Conservation (phyloP, 37 sponge, comb jelly and placozoan species). For the Cliona cf. orientalis region DNA sequence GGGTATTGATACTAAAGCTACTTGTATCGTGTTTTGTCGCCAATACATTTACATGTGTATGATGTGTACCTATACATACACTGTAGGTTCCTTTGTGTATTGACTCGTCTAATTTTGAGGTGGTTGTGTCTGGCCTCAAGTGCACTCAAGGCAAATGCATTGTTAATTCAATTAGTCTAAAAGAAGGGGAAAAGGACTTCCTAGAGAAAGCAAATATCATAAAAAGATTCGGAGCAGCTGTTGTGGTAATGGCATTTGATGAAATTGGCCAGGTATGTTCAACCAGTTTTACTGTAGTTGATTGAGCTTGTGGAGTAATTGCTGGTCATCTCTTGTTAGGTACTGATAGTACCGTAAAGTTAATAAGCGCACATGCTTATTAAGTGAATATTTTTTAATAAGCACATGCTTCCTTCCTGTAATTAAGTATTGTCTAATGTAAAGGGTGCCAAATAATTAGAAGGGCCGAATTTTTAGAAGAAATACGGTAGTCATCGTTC, state of each 20-base stretch:
- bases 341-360: too few relatives aligned
- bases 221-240: slow-evolving; percentile 93
- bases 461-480: too few relatives aligned
- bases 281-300: neutral
- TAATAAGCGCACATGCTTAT: too few relatives aligned
- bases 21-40: neutral
- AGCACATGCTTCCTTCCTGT: too few relatives aligned
- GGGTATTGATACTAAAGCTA: neutral
- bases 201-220: slow-evolving; percentile 81
- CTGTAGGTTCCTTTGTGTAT: slow-evolving; percentile 93
- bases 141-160: slow-evolving; percentile 98
- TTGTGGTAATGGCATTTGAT: slow-evolving; percentile 99
- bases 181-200: slow-evolving; percentile 98
- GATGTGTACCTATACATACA: neutral
- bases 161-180: slow-evolving; percentile 97
- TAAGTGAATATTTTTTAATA: too few relatives aligned
- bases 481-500: too few relatives aligned
- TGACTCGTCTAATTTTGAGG: slow-evolving; percentile 97
- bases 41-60: neutral
- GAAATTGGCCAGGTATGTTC: slow-evolving; percentile 87
- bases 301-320: neutral
- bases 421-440: too few relatives aligned
- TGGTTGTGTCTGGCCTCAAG: slow-evolving; percentile 93
- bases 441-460: too few relatives aligned
- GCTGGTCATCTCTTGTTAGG: too few relatives aligned